These are phyloP conservation scores for Drosophila neutralis DNA, from an alignment of 2,888 invertebrate genomes.

Conservation along the genomic window DNA sequence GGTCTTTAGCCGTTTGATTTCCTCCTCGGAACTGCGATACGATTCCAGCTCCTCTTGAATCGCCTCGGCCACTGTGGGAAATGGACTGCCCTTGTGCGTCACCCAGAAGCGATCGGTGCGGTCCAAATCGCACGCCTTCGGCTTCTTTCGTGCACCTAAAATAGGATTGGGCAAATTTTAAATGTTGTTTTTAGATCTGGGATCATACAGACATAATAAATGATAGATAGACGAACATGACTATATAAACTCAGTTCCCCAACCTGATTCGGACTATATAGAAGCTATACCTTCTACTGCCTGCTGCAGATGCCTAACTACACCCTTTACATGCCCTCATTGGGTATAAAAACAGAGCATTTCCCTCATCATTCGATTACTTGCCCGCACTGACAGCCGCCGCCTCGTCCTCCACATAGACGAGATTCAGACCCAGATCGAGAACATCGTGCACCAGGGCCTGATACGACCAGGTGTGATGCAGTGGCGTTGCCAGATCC, in stretches of 20 bases:
- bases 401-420: constrained; percentile 89
- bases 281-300: background rate
- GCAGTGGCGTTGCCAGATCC: constrained; percentile 98
- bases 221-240: background rate
- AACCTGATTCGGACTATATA: background rate
- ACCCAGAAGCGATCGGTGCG: constrained; percentile 96
- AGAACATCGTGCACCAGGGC: constrained; percentile 98
- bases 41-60: constrained; percentile 99
- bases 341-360: background rate
- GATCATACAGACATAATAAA: background rate
- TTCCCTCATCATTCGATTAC: constrained; percentile 1
- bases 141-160: constrained; percentile 90
- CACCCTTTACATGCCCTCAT: background rate
- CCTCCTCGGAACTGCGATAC: constrained; percentile 96
- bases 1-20: constrained; percentile 96
- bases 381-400: constrained; percentile 81
- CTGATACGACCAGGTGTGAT: constrained; percentile 99
- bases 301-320: background rate
- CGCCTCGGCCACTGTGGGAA: constrained; percentile 98
- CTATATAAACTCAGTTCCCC: background rate
- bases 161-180: background rate
- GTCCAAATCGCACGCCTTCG: constrained; percentile 95
- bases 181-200: background rate
- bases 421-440: constrained; percentile 94
- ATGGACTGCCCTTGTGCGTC: constrained; percentile 96